phyloP scores from a whole-genome alignment of 2,113 vertebrate genomes.

The Cygnus buccinator region DNA sequence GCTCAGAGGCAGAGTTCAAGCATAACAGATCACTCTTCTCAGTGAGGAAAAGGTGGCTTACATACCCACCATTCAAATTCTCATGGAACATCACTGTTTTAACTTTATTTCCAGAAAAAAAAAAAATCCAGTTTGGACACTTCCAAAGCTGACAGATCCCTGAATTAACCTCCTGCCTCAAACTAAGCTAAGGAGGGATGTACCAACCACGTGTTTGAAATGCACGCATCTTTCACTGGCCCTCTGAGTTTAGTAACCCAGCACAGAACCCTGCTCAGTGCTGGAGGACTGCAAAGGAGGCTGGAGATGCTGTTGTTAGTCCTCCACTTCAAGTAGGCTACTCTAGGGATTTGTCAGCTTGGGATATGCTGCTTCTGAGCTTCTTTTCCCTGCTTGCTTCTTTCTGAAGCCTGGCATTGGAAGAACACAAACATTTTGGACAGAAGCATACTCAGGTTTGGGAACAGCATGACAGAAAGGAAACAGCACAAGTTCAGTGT shows the following conservation, averaged over 20 bases:
- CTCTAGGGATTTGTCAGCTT: neutral
- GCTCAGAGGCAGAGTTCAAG: neutral
- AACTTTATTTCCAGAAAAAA: neutral
- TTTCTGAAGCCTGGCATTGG: neutral
- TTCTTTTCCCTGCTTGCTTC: neutral
- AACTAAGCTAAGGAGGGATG: neutral
- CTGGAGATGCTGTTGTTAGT: neutral
- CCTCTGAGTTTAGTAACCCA: neutral
- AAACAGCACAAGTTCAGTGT: neutral
- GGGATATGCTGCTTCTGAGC: neutral
- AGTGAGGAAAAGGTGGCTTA: rapidly evolving
- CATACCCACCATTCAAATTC: neutral
- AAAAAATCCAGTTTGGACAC: neutral
- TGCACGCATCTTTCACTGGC: neutral
- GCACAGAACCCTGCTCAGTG: neutral
- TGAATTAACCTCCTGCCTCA: neutral
- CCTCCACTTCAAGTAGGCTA: neutral
- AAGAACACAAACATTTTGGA: neutral
- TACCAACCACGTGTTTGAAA: neutral
- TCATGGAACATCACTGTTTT: neutral
- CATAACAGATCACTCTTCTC: neutral
- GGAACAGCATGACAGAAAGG: neutral
- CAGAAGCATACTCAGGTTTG: neutral
- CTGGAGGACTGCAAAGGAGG: neutral
- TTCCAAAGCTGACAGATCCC: neutral